Conservation (phyloP, 2,888 invertebrate species). For the Calameuta pallipes region DNA sequence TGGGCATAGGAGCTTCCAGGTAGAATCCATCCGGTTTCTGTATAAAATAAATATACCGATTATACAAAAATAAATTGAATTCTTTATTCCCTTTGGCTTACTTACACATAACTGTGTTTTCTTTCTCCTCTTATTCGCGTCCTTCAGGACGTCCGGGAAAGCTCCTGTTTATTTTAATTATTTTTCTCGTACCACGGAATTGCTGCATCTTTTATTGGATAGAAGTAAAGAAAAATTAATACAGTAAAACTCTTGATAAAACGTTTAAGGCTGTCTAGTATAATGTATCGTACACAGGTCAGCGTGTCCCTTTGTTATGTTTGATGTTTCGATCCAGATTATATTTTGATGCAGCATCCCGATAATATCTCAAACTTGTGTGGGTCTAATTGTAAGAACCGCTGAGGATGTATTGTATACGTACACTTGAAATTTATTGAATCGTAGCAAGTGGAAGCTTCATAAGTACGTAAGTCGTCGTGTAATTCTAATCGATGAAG, state of each 20-base stretch:
- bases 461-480: neutral
- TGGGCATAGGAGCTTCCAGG: neutral
- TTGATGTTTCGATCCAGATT: too few species aligned
- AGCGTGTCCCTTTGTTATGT: neutral
- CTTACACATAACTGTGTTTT: neutral
- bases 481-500: neutral
- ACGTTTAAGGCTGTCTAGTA: neutral
- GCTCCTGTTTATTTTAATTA: neutral
- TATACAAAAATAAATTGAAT: neutral
- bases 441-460: neutral
- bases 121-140: neutral
- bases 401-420: neutral
- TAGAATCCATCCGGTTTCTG: neutral
- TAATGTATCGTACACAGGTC: neutral
- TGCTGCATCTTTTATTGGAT: neutral
- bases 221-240: neutral
- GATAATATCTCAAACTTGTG: neutral
- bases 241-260: neutral
- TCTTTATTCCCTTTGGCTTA: neutral
- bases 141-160: neutral
- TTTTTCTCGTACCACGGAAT: neutral
- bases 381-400: neutral
- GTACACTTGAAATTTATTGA: neutral
- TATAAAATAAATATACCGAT: neutral
- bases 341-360: neutral